A percentile compares a stretch with the other conserved stretches of the same genome.
These are phyloP conservation scores for Ctenochaetus hawaiiensis DNA, from an alignment of 2,797 vertebrate genomes.

Conservation along the genomic window DNA sequence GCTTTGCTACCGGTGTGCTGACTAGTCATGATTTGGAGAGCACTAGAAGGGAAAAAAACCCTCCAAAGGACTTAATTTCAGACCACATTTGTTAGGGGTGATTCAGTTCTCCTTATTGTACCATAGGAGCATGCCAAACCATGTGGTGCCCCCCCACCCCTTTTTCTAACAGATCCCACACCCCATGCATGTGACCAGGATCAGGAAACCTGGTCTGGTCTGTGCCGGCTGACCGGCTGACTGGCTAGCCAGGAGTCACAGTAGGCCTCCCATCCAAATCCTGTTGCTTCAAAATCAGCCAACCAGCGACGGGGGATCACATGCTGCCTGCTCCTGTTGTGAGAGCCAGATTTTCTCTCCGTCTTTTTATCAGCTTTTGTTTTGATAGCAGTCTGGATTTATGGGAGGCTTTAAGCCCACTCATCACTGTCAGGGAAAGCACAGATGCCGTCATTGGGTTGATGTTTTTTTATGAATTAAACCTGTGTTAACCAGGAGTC, in stretches of 20 bases:
- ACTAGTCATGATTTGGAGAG: conserved; percentile 55
- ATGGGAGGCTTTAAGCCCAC: conserved; percentile 68
- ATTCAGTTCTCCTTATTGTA: conserved; percentile 51
- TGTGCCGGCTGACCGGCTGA: conserved; percentile 47
- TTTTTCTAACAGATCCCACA: conserved; percentile 49
- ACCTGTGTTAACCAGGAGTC: conserved; percentile 35
- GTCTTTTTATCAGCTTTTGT: conserved; percentile 75
- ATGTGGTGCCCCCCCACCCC: conserved; percentile 22
- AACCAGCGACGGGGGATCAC: conserved; percentile 80
- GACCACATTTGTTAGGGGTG: conserved; percentile 32
- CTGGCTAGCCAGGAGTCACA: conserved; percentile 65
- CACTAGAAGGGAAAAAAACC: conserved; percentile 25
- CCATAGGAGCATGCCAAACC: conserved; percentile 38
- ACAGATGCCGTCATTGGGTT: conserved; percentile 72
- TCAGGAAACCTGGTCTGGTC: conserved; percentile 71
- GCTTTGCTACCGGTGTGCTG: conserved; percentile 58
- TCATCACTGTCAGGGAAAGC: conserved; percentile 67
- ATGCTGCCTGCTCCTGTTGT: conserved; percentile 77
- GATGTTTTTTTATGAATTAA: conserved; percentile 45
- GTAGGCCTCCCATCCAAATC: conserved; percentile 76
- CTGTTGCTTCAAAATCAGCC: conserved; percentile 82
- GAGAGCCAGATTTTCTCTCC: conserved; percentile 69
- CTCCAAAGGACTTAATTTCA: conserved; percentile 25
- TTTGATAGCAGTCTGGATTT: conserved; percentile 82
- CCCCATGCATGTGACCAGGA: conserved; percentile 76